Conservation (phyloP, 2,113 vertebrate genomes). For the Lipophrys pholis region DNA sequence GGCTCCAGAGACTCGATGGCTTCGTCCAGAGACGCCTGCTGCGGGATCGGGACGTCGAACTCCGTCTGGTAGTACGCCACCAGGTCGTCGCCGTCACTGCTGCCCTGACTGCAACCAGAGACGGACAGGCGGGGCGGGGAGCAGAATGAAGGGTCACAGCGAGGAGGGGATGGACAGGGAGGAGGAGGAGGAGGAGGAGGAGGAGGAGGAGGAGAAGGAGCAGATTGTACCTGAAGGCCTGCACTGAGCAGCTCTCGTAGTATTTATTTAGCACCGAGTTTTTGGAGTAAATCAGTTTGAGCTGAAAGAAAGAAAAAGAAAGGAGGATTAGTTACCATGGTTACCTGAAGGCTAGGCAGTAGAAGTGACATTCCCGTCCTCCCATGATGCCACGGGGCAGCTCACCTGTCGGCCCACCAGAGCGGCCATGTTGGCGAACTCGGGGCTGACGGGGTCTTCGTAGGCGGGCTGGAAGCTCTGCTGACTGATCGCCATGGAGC, state of each 20-base stretch:
- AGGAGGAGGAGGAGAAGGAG: not conserved
- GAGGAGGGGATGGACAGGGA: no score
- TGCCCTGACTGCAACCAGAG: conserved; percentile 57
- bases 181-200: no score
- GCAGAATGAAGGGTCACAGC: no score
- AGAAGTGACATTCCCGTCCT: not conserved
- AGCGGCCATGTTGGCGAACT: conserved; percentile 64
- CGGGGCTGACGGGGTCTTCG: conserved; percentile 62
- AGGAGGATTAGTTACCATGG: not conserved
- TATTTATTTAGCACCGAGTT: conserved; percentile 57
- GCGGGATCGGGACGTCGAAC: conserved; percentile 70
- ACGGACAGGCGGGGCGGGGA: not conserved
- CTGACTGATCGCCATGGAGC: conserved; percentile 72
- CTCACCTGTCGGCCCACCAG: conserved; percentile 70
- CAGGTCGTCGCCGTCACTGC: conserved; percentile 7
- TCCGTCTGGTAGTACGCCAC: conserved; percentile 82
- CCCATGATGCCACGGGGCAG: conserved; percentile 4
- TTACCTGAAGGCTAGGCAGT: no score
- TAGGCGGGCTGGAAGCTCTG: conserved; percentile 47
- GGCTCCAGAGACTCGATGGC: conserved; percentile 57
- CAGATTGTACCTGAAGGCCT: conserved; percentile 81
- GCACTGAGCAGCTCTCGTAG: conserved; percentile 67
- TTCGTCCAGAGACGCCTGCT: conserved; percentile 58
- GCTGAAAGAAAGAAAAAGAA: conserved; percentile 68
- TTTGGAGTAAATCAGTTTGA: conserved; percentile 73